Percentiles rank a stretch among this genome's conserved stretches.
These are phyloP conservation scores for Agapostemon virescens DNA, from an alignment of 2,888 invertebrate genomes.

Conservation along the genomic window DNA sequence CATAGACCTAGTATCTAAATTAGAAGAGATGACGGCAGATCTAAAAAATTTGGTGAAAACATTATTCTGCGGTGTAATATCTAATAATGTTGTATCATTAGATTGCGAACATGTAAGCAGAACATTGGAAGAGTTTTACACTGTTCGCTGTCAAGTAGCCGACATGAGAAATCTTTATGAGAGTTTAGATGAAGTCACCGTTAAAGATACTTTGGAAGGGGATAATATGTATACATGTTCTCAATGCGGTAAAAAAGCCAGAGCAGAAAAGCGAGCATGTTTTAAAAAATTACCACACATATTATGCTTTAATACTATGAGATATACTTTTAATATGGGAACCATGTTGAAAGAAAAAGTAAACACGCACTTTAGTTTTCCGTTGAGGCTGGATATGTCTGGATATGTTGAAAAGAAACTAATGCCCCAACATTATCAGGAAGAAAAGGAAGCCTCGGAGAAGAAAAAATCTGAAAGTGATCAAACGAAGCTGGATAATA, in stretches of 20 bases:
- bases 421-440: conserved; percentile 93
- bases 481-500: conserved; percentile 63
- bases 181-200: conserved; percentile 97
- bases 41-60: conserved; percentile 94
- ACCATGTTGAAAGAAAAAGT: conserved; percentile 99
- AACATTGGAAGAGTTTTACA: conserved; percentile 97
- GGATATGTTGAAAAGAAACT: conserved; percentile 96
- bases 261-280: conserved; percentile 97
- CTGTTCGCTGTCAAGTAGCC: conserved; percentile 96
- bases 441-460: conserved; percentile 78
- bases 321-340: conserved; percentile 98
- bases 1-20: conserved; percentile 96
- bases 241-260: conserved; percentile 95
- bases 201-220: conserved; percentile 97
- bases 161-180: conserved; percentile 98
- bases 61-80: conserved; percentile 95
- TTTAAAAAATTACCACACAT: conserved; percentile 96
- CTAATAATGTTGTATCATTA: conserved; percentile 96
- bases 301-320: conserved; percentile 97
- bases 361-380: conserved; percentile 98
- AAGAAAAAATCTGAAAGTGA: conserved; percentile 64
- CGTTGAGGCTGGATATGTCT: conserved; percentile 95
- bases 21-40: conserved; percentile 97
- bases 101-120: conserved; percentile 97
- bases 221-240: conserved; percentile 99